These are phyloP conservation scores for Macrosiphum euphorbiae DNA, from an alignment of 2,888 invertebrate species.

Conservation along the genomic window DNA sequence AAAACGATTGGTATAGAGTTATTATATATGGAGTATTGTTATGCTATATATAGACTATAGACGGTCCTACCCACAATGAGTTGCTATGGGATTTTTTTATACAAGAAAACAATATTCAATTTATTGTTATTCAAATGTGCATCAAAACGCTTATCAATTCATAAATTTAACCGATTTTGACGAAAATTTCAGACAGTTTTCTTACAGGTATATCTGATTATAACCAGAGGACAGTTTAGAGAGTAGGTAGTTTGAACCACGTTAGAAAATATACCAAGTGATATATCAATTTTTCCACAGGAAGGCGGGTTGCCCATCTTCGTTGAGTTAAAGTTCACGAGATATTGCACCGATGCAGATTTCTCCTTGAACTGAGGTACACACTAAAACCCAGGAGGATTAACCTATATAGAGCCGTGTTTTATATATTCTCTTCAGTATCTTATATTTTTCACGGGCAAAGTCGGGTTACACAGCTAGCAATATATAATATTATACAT, in stretches of 20 bases:
- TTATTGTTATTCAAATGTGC: neutral
- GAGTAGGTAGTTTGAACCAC: neutral
- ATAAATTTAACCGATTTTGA: neutral
- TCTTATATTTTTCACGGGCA: neutral
- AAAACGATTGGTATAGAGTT: too few relatives aligned
- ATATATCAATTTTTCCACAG: neutral
- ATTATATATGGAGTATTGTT: too few relatives aligned
- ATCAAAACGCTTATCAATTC: neutral
- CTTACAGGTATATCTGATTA: neutral
- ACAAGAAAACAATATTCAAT: neutral
- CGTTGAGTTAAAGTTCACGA: too few relatives aligned
- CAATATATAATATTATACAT: neutral
- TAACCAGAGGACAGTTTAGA: neutral
- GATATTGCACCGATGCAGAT: neutral
- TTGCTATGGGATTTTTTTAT: neutral
- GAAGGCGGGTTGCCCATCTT: neutral
- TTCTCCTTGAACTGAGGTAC: neutral
- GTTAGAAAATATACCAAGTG: neutral
- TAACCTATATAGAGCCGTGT: neutral
- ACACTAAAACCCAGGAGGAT: neutral
- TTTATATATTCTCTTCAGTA: neutral
- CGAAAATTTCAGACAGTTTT: neutral
- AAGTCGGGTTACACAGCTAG: neutral
- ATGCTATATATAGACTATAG: neutral
- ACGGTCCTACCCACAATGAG: neutral